Conservation (phyloP, 1,140 invertebrate species). For the Ladona fulva region DNA sequence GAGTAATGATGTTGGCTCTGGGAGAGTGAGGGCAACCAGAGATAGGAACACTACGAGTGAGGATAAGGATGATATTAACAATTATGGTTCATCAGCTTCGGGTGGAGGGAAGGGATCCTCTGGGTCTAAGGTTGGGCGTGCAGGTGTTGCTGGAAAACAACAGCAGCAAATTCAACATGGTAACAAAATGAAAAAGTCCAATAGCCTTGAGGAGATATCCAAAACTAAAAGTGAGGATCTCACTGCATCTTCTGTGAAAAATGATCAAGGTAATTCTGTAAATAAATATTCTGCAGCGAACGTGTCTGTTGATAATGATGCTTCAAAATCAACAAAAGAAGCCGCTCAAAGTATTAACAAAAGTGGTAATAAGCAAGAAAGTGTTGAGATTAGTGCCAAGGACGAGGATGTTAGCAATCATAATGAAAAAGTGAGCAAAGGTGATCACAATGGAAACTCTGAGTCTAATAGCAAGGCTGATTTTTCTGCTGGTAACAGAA, state of each 20-base stretch:
- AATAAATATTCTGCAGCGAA: not conserved
- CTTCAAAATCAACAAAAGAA: not conserved
- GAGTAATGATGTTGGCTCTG: not conserved
- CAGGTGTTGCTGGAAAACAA: not conserved
- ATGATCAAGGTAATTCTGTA: not conserved
- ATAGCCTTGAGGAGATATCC: slow-evolving; percentile 60
- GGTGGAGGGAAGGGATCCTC: not conserved
- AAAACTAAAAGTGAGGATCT: slow-evolving; percentile 58
- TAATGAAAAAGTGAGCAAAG: not conserved
- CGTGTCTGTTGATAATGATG: not conserved
- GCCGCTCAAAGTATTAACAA: not conserved
- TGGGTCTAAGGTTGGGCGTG: not conserved
- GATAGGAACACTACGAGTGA: slow-evolving; percentile 21
- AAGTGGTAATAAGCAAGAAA: not conserved
- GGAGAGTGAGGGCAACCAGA: not conserved
- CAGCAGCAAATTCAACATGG: slow-evolving; percentile 10
- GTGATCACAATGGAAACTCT: not conserved
- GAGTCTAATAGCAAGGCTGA: not conserved
- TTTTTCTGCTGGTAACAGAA: not conserved
- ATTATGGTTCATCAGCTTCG: not conserved
- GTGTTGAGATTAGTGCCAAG: not conserved
- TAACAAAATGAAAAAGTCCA: slow-evolving; percentile 46
- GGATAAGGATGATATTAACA: slow-evolving; percentile 25
- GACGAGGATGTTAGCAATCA: not conserved
- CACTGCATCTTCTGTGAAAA: slow-evolving; percentile 29